Conservation (phyloP, 2,113 vertebrate genomes). For the Pygathrix nemaeus region DNA sequence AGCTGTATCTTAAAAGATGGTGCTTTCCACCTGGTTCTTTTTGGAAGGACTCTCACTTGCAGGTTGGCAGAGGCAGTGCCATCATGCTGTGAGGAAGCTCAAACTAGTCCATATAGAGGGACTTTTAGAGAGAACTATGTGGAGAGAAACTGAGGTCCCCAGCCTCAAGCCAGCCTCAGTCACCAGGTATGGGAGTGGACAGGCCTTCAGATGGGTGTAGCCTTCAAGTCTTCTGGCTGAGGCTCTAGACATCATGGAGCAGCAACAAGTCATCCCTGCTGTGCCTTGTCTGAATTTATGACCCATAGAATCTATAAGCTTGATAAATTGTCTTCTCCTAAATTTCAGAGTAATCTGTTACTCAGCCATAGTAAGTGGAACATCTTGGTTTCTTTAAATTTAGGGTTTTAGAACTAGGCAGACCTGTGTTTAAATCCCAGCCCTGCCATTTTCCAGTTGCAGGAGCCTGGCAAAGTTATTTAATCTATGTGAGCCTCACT, state of each 20-base stretch:
- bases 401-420: background rate
- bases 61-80: background rate
- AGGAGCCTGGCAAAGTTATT: background rate
- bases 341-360: background rate
- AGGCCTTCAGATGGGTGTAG: background rate
- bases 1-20: no score
- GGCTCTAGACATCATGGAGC: accelerated
- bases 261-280: background rate
- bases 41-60: background rate
- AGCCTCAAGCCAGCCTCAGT: background rate
- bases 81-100: background rate
- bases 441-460: background rate
- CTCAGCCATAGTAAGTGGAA: background rate
- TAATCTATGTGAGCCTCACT: background rate
- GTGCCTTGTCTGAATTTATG: background rate
- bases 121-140: background rate
- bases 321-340: background rate
- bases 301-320: background rate
- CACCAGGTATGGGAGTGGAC: accelerated
- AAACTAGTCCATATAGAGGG: background rate
- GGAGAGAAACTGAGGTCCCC: background rate
- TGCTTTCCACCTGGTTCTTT: background rate
- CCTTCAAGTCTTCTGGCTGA: background rate
- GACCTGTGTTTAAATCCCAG: background rate
- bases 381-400: background rate